A percentile compares a stretch with the other conserved stretches of the same genome.
phyloP scores from a whole-genome alignment of 2,797 vertebrate species.

The Garrulus glandarius region DNA sequence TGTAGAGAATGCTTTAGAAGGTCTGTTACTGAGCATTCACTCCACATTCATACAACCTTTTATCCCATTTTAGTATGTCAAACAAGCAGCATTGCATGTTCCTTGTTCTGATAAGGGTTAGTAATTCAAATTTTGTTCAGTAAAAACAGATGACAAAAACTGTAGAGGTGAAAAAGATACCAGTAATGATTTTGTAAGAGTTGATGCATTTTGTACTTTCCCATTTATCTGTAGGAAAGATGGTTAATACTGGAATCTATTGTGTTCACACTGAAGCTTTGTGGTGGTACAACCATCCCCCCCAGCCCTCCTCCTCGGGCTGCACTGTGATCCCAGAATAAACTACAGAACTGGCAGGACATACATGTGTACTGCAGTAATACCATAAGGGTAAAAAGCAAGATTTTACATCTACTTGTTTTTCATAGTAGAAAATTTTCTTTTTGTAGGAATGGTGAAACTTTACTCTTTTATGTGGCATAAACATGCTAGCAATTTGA shows the following conservation, averaged over 20 bases:
- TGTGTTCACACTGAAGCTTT: background rate
- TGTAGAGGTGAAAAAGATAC: background rate
- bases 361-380: background rate
- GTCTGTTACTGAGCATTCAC: background rate
- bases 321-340: background rate
- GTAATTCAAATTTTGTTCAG: background rate
- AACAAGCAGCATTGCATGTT: background rate
- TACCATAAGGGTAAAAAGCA: background rate
- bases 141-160: background rate
- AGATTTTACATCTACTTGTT: background rate
- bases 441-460: background rate
- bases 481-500: background rate
- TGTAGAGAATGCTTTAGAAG: background rate
- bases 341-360: background rate
- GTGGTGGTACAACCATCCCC: rapidly evolving
- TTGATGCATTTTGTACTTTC: background rate
- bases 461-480: background rate
- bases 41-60: background rate
- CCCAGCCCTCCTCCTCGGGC: background rate
- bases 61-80: background rate
- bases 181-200: background rate
- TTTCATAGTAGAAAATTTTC: background rate
- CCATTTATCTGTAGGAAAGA: background rate
- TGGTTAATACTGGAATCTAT: background rate
- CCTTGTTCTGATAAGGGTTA: background rate